These are phyloP conservation scores for Rousettus leschenaultii DNA, from an alignment of 2,113 vertebrate species.

Conservation along the genomic window DNA sequence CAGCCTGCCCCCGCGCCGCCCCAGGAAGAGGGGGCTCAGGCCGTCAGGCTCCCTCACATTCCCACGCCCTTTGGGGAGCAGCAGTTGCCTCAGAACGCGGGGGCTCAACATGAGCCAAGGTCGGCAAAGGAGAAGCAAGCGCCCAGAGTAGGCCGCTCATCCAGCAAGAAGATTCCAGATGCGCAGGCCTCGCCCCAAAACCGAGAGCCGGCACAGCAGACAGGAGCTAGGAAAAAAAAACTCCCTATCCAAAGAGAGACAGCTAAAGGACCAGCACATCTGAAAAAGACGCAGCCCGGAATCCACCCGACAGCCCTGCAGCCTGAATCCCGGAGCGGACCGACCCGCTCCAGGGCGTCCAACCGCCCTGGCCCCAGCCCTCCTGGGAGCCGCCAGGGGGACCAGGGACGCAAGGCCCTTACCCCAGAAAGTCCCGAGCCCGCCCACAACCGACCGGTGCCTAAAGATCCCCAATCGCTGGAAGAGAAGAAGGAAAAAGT, in stretches of 20 bases:
- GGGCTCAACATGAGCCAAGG: rapidly evolving
- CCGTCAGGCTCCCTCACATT: conserved; percentile 37
- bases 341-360: rapidly evolving
- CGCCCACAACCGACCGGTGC: rapidly evolving
- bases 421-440: neutral
- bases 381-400: neutral
- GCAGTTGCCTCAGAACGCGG: rapidly evolving
- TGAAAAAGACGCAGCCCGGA: rapidly evolving
- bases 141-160: neutral
- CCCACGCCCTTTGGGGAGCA: neutral
- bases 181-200: neutral
- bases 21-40: neutral
- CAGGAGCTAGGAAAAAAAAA: conserved; percentile 7
- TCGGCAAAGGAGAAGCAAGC: neutral
- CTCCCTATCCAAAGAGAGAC: neutral
- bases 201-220: neutral
- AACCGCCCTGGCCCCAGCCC: neutral
- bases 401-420: neutral
- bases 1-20: rapidly evolving
- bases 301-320: neutral
- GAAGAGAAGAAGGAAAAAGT: neutral
- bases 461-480: neutral
- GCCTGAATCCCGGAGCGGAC: neutral
- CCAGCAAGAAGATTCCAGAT: neutral
- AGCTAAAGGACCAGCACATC: neutral